Percentiles rank a stretch among this genome's conserved stretches.
Evolutionary conservation across 2,113 vertebrate species (phyloP).

Genomic region (Mesocricetus auratus): DNA sequence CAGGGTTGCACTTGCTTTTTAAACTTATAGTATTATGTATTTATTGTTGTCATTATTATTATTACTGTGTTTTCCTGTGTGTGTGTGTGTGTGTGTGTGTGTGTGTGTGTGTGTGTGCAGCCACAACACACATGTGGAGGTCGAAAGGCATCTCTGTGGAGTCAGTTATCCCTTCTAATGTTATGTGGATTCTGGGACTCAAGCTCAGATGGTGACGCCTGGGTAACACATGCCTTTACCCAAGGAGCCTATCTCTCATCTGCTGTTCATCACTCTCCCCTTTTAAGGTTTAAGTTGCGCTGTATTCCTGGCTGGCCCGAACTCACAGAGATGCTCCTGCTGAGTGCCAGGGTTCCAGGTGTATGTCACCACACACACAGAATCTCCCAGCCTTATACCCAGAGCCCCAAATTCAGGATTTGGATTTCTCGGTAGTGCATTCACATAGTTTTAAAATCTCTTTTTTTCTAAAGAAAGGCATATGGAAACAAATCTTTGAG

Average conservation of each 20-base stretch:
- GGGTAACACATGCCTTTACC: not conserved
- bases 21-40: not conserved
- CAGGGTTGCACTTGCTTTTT: not conserved
- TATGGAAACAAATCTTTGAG: not conserved
- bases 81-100: not conserved
- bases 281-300: not conserved
- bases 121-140: not conserved
- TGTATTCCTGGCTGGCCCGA: not conserved
- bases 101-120: not conserved
- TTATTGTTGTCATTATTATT: not conserved
- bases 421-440: not conserved
- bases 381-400: not conserved
- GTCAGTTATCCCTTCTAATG: not conserved
- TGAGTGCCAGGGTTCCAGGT: not conserved
- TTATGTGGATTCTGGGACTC: not conserved
- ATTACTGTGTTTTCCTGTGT: not conserved
- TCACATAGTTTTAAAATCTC: not conserved
- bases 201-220: not conserved
- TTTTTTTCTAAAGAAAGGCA: constrained; percentile 23
- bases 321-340: not conserved
- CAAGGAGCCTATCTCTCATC: not conserved
- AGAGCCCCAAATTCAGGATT: not conserved
- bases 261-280: not conserved
- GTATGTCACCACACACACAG: not conserved
- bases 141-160: not conserved